Base-by-base conservation (phyloP, 2,888 invertebrate genomes). In the Lamproptera curius region DNA sequence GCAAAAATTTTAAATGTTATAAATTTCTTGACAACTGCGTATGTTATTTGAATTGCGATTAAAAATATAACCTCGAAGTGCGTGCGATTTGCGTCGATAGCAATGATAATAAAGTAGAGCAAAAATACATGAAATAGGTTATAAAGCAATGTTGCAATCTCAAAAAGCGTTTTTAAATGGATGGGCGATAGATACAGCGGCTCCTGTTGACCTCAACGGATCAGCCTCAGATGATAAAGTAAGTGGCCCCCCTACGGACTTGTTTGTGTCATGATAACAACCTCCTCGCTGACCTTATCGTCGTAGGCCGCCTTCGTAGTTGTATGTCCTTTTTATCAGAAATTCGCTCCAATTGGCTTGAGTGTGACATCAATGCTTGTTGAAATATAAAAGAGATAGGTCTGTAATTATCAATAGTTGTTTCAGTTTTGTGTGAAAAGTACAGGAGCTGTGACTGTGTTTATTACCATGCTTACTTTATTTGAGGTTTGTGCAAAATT, bases 241-340 rank as follows among this genome's bases (percentile, higher is more conserved):
- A 83, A 85, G 85, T 68, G 42, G 73, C 71, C 70, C 86, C 85
- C 86, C 86, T 77, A 83, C 76, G 61, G 62, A 73, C 70, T 80
- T 84, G 81, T 85, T 86, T 83, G 73, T 73, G 55, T 59, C 51
- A n/a, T 50, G 74, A 74, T 82, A 80, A 73, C 54, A 55, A 51
- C 55, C 72, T 68, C 71, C 74, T 73, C 66, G 64, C 47, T 71
- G 71, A 73, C 76, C 76, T 72, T 65, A 50, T 48, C 39, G 38
- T 54, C 44, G 51, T 55, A 56, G 54, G 56, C 51, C 53, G 42
- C 42, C 37, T 49, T 44, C 52, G 42, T 45, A 44, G 44, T 55
- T 46, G 46, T 50, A 50, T 40, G 39, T 48, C 52, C 60, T 59
- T 54, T 59, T 56, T 53, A 51, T 52, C 46, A 53, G 41, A 55